phyloP scores from a whole-genome alignment of 2,113 vertebrate species.

The Dromas ardeola region DNA sequence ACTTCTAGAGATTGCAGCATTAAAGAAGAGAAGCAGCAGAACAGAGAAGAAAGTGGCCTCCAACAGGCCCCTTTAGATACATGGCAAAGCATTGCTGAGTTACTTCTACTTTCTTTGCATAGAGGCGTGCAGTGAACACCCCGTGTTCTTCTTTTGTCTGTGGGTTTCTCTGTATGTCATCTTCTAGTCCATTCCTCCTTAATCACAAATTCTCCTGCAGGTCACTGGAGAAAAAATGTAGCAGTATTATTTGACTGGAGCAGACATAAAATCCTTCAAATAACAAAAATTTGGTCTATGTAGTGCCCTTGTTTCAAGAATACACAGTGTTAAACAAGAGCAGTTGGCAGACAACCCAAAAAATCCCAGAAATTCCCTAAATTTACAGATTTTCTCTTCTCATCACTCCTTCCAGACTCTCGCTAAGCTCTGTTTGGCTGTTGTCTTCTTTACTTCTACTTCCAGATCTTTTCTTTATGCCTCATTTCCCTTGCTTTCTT shows the following conservation, averaged over 20 bases:
- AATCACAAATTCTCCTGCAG: slow-evolving; percentile 65
- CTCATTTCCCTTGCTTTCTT: background rate
- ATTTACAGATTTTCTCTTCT: background rate
- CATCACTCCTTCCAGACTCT: background rate
- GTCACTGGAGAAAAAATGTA: slow-evolving; percentile 29
- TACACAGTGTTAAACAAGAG: background rate
- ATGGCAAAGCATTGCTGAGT: slow-evolving; percentile 31
- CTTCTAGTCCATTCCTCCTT: background rate
- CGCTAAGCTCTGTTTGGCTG: background rate
- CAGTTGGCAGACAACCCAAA: background rate
- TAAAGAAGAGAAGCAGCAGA: slow-evolving; percentile 24
- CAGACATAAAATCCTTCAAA: background rate
- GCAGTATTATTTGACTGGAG: background rate
- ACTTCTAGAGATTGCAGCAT: slow-evolving; percentile 22
- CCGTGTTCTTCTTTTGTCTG: background rate
- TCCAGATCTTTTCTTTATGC: background rate
- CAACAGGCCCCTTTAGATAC: background rate
- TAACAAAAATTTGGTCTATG: background rate
- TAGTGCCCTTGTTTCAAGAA: background rate
- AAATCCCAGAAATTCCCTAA: background rate
- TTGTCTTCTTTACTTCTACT: background rate
- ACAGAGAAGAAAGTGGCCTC: background rate
- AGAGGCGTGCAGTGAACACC: background rate
- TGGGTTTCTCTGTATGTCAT: background rate
- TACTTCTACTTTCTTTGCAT: slow-evolving; percentile 23